Evolutionary conservation across 2,113 vertebrate species (phyloP), one percentile per base, ranked within the genome.

Genomic region (Lampris megalopsis): DNA sequence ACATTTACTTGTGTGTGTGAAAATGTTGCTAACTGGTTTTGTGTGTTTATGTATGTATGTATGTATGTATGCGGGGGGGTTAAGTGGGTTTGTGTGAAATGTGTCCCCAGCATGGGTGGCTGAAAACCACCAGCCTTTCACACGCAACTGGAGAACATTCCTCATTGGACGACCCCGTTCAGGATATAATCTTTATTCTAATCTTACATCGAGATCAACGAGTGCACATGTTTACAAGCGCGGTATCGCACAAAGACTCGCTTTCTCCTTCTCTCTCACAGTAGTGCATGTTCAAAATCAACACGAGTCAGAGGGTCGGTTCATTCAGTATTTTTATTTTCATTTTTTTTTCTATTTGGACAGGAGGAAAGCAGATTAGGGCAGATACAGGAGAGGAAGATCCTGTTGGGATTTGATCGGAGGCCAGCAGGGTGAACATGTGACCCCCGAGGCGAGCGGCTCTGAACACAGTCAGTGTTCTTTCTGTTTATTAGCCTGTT

Each of bases 71-170:
- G 48, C 41, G 48, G 47, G 13, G 63, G 35, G 63, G 13, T 8
- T 52, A 5, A 48, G 47, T n/a, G 45, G n/a, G 41, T 47, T 1
- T 45, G 61, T 47, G 41, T 62, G 38, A 13, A 24, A 9, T 13
- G 9, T 24, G 24, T 24, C 24, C 24, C 24, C 24, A 24, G 24
- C 24, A 24, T 24, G 24, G 24, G 24, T 53, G 50, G 50, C 13
- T 11, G 13, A 10, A 53, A 53, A 53, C 10, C 50, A 53, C 11
- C 50, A 53, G 50, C 50, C 3, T 45, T 53, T 53, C 1, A 37
- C 9, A 54, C 3, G 66, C 48, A 65, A 36, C 68, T 80, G 65
- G 59, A 48, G 4, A 63, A 52, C 64, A 65, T 67, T 63, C 13
- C 35, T 38, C 42, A 6, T 4, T 4, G 42, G 5, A 9, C 58